phyloP scores from a whole-genome alignment of 2,888 invertebrate genomes.

The Zhengitettix transpicula region DNA sequence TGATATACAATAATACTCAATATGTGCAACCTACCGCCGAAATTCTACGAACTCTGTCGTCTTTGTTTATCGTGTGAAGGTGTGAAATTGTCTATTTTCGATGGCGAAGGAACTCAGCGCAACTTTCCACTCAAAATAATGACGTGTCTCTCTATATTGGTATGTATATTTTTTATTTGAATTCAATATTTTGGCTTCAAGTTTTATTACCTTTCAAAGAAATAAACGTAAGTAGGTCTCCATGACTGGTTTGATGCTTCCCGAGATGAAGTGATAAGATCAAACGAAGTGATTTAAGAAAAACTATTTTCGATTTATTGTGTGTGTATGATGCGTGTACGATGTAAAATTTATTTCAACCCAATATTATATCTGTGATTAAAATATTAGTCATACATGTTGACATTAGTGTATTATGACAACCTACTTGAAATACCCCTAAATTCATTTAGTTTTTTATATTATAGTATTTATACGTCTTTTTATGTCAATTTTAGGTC shows the following conservation, averaged over 20 bases:
- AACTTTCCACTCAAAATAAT: conserved; percentile 53
- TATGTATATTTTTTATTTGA: conserved; percentile 30
- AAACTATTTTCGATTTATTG: too few species aligned
- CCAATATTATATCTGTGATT: too few species aligned
- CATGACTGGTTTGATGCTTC: not conserved
- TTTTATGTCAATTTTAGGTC: conserved; percentile 37
- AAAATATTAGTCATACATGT: too few species aligned
- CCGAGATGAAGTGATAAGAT: not conserved
- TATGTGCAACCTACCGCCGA: conserved; percentile 84
- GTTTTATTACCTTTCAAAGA: not conserved
- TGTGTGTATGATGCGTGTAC: too few species aligned
- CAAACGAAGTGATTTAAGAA: too few species aligned
- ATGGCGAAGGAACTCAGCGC: conserved; percentile 53
- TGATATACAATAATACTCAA: conserved; percentile 32
- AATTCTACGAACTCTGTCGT: conserved; percentile 86
- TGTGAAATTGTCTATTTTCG: conserved; percentile 60
- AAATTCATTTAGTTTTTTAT: too few species aligned
- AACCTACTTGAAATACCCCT: too few species aligned
- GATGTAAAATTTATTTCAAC: too few species aligned
- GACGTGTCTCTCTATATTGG: conserved; percentile 65
- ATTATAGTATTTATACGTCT: too few species aligned
- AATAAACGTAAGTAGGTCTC: not conserved
- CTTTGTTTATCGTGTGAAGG: conserved; percentile 72
- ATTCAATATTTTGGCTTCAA: not conserved
- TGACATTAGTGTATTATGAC: too few species aligned